Conservation (phyloP, 2,797 vertebrate genomes). For the Macropus fuliginosus region DNA sequence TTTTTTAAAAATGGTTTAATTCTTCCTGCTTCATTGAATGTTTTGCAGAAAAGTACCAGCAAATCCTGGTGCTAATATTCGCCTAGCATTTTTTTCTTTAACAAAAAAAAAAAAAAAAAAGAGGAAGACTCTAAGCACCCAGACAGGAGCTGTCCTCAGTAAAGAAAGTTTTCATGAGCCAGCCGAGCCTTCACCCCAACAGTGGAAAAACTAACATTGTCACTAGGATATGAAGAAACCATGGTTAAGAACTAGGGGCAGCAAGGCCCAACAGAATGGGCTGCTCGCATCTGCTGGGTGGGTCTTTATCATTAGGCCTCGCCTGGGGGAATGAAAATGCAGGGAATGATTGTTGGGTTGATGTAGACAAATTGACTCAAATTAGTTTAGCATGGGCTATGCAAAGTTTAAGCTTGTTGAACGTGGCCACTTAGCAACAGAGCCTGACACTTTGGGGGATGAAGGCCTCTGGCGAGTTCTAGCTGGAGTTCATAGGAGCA, state of each 20-base stretch:
- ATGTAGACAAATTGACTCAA: slow-evolving; percentile 91
- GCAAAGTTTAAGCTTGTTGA: slow-evolving; percentile 87
- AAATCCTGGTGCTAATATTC: slow-evolving; percentile 75
- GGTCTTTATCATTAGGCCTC: slow-evolving; percentile 85
- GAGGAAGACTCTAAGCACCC: slow-evolving; percentile 80
- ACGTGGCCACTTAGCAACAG: slow-evolving; percentile 87
- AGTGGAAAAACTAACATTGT: slow-evolving; percentile 88
- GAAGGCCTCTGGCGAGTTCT: background rate
- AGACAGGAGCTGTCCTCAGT: slow-evolving; percentile 83
- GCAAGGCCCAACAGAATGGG: slow-evolving; percentile 84
- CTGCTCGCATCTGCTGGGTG: slow-evolving; percentile 85
- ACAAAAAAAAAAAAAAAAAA: slow-evolving; percentile 66
- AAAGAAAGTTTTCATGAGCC: slow-evolving; percentile 85
- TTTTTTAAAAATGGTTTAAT: slow-evolving; percentile 68
- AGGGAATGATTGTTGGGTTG: slow-evolving; percentile 86
- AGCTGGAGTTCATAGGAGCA: background rate
- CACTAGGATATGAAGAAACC: slow-evolving; percentile 90
- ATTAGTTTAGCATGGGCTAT: slow-evolving; percentile 89
- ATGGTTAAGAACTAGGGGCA: slow-evolving; percentile 88
- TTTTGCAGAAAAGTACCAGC: slow-evolving; percentile 62
- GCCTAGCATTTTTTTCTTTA: slow-evolving; percentile 76
- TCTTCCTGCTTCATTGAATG: slow-evolving; percentile 75
- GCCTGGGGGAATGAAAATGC: slow-evolving; percentile 83
- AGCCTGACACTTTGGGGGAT: slow-evolving; percentile 48
- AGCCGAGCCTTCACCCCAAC: slow-evolving; percentile 85